A percentile compares a stretch with the other conserved stretches of the same genome.
Conservation (phyloP, 2,797 vertebrate species). For the Typhlichthys subterraneus region DNA sequence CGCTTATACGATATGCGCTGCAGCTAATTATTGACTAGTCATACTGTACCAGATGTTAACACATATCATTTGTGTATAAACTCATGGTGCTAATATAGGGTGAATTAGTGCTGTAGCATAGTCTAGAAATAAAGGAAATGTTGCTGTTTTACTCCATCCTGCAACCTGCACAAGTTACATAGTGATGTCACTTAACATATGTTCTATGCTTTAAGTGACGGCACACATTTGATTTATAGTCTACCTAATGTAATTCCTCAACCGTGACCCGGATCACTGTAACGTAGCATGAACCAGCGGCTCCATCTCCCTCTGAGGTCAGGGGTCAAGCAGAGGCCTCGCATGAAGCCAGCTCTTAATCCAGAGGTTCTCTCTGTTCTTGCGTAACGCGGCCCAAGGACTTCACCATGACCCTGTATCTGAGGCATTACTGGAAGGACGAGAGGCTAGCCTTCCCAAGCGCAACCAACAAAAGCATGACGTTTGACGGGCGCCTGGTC, state of each 20-base stretch:
- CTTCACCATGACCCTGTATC: slow-evolving; percentile 96
- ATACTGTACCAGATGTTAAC: slow-evolving; percentile 33
- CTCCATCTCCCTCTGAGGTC: background rate
- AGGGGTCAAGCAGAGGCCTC: background rate
- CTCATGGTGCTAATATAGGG: slow-evolving; percentile 31
- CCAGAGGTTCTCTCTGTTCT: slow-evolving; percentile 19
- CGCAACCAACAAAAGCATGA: slow-evolving; percentile 95
- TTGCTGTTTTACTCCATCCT: slow-evolving; percentile 17
- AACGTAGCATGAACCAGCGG: slow-evolving; percentile 1
- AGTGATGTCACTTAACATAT: slow-evolving; percentile 39
- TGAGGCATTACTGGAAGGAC: slow-evolving; percentile 97
- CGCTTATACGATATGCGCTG: slow-evolving; percentile 41
- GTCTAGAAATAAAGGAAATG: too few species aligned
- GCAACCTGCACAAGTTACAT: slow-evolving; percentile 22
- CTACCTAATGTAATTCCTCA: slow-evolving; percentile 49
- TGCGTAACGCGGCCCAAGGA: slow-evolving; percentile 73
- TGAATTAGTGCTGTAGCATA: slow-evolving; percentile 27
- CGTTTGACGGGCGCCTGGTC: slow-evolving; percentile 92
- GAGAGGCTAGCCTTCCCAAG: slow-evolving; percentile 91
- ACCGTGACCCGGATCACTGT: slow-evolving; percentile 34
- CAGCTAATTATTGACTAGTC: slow-evolving; percentile 48
- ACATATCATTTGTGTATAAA: slow-evolving; percentile 29
- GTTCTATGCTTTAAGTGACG: slow-evolving; percentile 33
- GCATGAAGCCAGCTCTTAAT: slow-evolving; percentile 32
- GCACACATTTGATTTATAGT: slow-evolving; percentile 43